These are phyloP conservation scores for Emmelina monodactyla DNA, from an alignment of 2,888 invertebrate species.

Conservation along the genomic window DNA sequence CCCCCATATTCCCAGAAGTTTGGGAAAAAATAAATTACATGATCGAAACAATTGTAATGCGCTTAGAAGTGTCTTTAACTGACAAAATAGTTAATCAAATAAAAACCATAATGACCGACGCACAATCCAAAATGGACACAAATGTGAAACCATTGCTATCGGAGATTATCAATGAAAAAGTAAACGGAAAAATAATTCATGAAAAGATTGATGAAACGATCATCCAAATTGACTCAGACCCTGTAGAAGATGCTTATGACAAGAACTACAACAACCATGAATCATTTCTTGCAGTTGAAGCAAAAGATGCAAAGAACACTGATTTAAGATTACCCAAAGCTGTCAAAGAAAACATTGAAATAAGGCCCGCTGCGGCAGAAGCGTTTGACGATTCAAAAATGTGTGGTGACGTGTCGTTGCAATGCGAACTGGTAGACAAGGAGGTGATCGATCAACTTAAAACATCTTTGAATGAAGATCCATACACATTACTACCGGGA, in stretches of 20 bases:
- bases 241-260: neutral
- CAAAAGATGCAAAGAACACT: too few relatives aligned
- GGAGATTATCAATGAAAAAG: neutral
- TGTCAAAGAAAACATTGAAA: conserved; percentile 4
- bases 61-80: conserved; percentile 32
- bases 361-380: conserved; percentile 16
- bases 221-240: neutral
- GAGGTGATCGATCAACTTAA: too few relatives aligned
- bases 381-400: conserved; percentile 6
- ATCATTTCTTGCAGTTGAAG: too few relatives aligned
- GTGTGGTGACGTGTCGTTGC: conserved; percentile 23
- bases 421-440: conserved; percentile 36
- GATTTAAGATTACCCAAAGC: too few relatives aligned
- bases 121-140: conserved; percentile 4
- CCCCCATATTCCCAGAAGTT: conserved; percentile 28
- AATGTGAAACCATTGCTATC: conserved; percentile 4
- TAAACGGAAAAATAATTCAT: too few relatives aligned
- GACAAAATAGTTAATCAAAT: conserved; percentile 35
- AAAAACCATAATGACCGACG: conserved; percentile 20
- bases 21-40: conserved; percentile 32
- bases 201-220: neutral
- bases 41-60: conserved; percentile 32
- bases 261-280: too few relatives aligned
- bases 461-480: too few relatives aligned
- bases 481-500: too few relatives aligned